Evolutionary conservation across 2,888 invertebrate genomes (phyloP).

Genomic region (Metellina segmentata): DNA sequence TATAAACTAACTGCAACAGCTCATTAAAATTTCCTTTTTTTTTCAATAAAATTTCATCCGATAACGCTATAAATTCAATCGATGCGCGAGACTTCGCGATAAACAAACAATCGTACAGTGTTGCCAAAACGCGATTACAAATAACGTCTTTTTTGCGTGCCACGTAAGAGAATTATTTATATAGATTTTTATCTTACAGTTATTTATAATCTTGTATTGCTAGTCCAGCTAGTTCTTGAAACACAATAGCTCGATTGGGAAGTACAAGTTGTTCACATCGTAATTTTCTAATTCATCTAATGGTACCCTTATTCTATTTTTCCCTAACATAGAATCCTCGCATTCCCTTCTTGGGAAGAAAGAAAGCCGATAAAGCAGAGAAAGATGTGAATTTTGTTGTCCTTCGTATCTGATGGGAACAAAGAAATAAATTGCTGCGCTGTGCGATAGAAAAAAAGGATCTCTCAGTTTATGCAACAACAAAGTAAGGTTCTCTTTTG

Average conservation of each 20-base stretch:
- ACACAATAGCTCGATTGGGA: not conserved
- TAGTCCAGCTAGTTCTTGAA: not conserved
- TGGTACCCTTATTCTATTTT: not conserved
- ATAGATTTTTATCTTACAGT: no score
- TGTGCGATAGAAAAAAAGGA: not conserved
- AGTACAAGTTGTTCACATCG: not conserved
- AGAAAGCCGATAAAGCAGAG: not conserved
- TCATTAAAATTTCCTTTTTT: no score
- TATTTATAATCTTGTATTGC: no score
- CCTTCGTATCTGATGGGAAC: constrained; percentile 1
- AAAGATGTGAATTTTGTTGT: not conserved
- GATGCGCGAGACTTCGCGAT: no score
- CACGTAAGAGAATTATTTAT: no score
- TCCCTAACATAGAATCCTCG: not conserved
- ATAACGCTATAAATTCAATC: no score
- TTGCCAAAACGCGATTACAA: no score
- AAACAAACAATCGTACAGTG: no score
- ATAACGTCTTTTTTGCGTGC: no score
- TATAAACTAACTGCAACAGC: no score
- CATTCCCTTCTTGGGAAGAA: not conserved
- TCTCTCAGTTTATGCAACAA: not conserved
- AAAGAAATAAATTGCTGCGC: not conserved
- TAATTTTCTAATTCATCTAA: not conserved
- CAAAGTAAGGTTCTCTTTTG: not conserved
- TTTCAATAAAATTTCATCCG: no score